Percentiles rank a stretch among this genome's conserved stretches.
Conservation (phyloP, 92 coral and sea anemone genomes). For the Chrysogorgia sp. region DNA sequence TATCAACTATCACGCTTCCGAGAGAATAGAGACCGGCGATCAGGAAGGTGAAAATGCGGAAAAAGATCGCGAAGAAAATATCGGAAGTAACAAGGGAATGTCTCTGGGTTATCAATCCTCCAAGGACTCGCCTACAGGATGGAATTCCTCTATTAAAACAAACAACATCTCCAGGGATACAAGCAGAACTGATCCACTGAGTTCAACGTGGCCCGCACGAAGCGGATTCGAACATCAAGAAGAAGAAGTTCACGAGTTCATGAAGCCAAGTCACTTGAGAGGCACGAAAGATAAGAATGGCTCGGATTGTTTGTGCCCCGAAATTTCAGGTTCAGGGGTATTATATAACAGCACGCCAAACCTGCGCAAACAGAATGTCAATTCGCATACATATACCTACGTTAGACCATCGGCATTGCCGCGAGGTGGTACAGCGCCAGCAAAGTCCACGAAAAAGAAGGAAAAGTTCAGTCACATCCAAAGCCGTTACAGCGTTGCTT, state of each 20-base stretch:
- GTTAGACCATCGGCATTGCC: constrained; percentile 5
- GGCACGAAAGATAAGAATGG: neutral
- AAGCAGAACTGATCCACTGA: neutral
- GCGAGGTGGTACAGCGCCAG: neutral
- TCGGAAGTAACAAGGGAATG: neutral
- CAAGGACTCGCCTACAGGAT: neutral
- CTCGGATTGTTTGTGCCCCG: neutral
- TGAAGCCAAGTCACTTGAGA: constrained; percentile 7
- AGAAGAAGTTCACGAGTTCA: constrained; percentile 25
- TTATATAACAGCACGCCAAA: neutral
- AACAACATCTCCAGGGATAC: constrained; percentile 7
- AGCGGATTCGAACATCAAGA: neutral
- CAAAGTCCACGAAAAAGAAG: constrained; percentile 11
- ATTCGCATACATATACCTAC: neutral
- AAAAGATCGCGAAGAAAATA: neutral
- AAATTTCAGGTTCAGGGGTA: neutral
- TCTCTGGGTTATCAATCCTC: neutral
- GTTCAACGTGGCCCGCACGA: neutral
- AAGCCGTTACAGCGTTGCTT: constrained; percentile 1
- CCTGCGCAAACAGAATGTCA: neutral
- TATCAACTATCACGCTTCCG: constrained; percentile 18
- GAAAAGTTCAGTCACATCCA: constrained; percentile 27
- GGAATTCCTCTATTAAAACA: constrained; percentile 20
- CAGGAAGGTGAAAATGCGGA: neutral
- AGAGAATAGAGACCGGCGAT: neutral